Base-by-base conservation (phyloP, 1,140 invertebrate species). In the Hylaeus anthracinus region DNA sequence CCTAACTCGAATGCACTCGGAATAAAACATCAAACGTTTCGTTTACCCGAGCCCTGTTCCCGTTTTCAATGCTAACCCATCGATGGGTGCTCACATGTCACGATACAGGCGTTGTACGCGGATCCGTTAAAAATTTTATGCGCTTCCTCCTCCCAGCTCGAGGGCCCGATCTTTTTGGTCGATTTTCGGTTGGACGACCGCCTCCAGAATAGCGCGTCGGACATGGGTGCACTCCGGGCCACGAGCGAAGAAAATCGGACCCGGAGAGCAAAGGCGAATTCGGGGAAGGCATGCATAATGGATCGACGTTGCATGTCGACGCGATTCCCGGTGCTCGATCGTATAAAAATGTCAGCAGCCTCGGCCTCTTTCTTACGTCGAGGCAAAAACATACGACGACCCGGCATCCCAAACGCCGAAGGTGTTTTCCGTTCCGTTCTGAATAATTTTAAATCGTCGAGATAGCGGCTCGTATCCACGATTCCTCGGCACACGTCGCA, bases 341-440 rank as follows among this genome's bases (percentile, higher is more conserved):
- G 84, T 72, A 86, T 85, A 86, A 86, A 86, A 86, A 82, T 86
- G 75, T 86, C 85, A 75, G 72, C 80, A 82, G 80, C 74, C 82
- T 85, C 78, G 43, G 55, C 56, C 75, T 71, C 61, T 73, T 84
- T 85, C 56, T 79, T 74, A 15, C 41, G 65, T 53, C 43, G 56
- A 64, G 74, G 73, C 84, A 79, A 86, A 82, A 82, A 79, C 71
- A 79, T 67, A 81, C 85, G 51, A 75, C 14, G 39, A 0, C 26
- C 26, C 60, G 74, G 53, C 55, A 61, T 15, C 51, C 61, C 65
- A 65, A 56, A 58, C 72, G 56, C 74, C 63, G 26, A 63, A 72
- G 74, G 60, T 81, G 82, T 71, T 78, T 67, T 56, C 72, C 79
- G 66, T 76, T 81, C 79, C 70, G 79, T 79, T 79, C 64, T 78